Evolutionary conservation across 2,113 vertebrate species (phyloP).

Genomic region (Irena cyanogastra): DNA sequence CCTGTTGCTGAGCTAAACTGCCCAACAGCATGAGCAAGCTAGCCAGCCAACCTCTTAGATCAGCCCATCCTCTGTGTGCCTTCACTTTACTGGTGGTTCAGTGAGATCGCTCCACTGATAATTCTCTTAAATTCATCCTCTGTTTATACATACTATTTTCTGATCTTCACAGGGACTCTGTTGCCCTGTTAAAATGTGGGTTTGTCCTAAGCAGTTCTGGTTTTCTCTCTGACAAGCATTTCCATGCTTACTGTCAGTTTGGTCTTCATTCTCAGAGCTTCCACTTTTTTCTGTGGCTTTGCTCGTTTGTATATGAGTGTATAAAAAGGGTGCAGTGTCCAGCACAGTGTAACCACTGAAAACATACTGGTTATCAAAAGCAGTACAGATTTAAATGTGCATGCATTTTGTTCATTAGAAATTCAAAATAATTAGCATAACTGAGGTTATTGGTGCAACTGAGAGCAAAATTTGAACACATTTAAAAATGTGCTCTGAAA

Average conservation of each 20-base stretch:
- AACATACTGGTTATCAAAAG: neutral
- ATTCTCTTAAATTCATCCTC: neutral
- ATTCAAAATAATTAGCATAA: neutral
- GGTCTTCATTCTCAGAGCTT: constrained; percentile 3
- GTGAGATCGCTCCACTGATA: neutral
- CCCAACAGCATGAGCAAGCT: neutral
- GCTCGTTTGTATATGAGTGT: neutral
- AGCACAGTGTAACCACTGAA: neutral
- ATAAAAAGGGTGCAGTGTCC: neutral
- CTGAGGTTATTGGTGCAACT: neutral
- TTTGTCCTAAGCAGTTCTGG: neutral
- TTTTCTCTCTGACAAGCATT: neutral
- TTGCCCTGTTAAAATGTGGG: neutral
- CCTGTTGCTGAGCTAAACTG: neutral
- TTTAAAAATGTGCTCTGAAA: neutral
- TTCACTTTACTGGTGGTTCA: neutral
- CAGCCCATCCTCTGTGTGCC: neutral
- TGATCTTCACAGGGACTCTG: neutral
- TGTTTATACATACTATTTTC: neutral
- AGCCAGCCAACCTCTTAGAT: neutral
- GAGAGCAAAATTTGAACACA: neutral
- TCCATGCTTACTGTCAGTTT: neutral
- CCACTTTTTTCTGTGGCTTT: constrained; percentile 13
- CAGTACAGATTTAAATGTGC: neutral
- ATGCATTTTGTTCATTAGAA: neutral